Base-by-base conservation (phyloP, 1,140 invertebrate species). In the Drosophila littoralis region DNA sequence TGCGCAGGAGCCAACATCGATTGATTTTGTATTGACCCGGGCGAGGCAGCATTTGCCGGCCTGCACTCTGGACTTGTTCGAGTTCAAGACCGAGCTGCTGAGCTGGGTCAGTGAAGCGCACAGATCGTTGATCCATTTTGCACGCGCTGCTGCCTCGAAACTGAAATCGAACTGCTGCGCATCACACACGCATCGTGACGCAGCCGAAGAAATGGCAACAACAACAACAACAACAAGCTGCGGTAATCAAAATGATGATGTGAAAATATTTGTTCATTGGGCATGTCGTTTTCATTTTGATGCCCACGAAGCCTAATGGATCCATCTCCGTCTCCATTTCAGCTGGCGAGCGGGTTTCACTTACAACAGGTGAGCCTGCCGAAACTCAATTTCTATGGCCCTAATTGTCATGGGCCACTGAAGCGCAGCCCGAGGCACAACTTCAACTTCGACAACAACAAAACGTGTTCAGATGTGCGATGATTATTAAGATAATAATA, bases 391-490 rank as follows among this genome's bases (percentile, higher is more conserved):
- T 82, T 73, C 50, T 64, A 38, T 73, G 76, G 77, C 82, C 83
- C 79, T 86, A 86, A 86, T 86, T 86, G 82, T 88, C 76, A 88
- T 83, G 82, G 83, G 83, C 82, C 82, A 86, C 79, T 88, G 81
- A 77, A 83, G 81, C 81, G 81, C 75, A 76, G 81, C 81, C 70
- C 70, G 38, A 57, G 69, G 63, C 70, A 58, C 54, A 66, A 60
- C 43, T 48, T 46, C 50, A 9, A 45, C n/a, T 43, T 43, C 52
- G 32, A 58, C 43, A 38, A 33, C 35, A 33, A n/a, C 43, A 50
- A 51, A 28, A 28, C 38, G 36, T 13, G 40, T 51, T 17, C 51
- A 38, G 46, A 48, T 28, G 46, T 12, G 42, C 43, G 46, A 72
- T 71, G 46, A 69, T 86, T 48, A 75, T 78, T 64, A 59, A 36